These are phyloP conservation scores for Hemicordylus capensis DNA, from an alignment of 2,113 vertebrate genomes.

Conservation along the genomic window DNA sequence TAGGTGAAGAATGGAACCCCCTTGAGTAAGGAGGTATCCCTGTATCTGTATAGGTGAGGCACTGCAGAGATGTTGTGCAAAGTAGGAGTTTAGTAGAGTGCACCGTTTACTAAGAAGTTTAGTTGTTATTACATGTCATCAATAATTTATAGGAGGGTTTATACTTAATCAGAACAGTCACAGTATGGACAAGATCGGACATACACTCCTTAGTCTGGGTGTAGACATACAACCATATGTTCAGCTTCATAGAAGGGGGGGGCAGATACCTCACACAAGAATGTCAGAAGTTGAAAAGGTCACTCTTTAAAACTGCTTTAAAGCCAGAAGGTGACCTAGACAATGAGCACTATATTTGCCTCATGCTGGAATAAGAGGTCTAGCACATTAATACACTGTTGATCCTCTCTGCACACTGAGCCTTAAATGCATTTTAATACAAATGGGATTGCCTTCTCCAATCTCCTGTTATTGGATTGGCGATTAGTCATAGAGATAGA, in stretches of 20 bases:
- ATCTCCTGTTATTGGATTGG: slow-evolving; percentile 68
- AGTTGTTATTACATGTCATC: not conserved
- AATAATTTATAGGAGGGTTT: not conserved
- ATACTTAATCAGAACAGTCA: not conserved
- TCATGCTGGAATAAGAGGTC: slow-evolving; percentile 51
- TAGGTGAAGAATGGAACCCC: too few relatives aligned
- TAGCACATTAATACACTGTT: slow-evolving; percentile 47
- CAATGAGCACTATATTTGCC: slow-evolving; percentile 32
- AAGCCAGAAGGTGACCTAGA: not conserved
- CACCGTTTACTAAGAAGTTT: not conserved
- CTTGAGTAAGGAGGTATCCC: too few relatives aligned
- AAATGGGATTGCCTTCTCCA: slow-evolving; percentile 68
- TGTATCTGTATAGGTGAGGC: not conserved
- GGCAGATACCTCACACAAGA: not conserved
- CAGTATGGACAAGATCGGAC: not conserved
- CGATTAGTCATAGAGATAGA: slow-evolving; percentile 53
- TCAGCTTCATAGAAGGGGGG: not conserved
- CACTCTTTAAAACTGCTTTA: not conserved
- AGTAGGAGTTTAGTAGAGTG: not conserved
- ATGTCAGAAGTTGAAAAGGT: not conserved
- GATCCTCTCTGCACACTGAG: slow-evolving; percentile 62
- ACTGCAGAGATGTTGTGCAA: not conserved
- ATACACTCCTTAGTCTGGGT: not conserved
- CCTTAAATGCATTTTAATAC: slow-evolving; percentile 60
- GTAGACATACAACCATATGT: not conserved